phyloP scores from a whole-genome alignment of 2,113 vertebrate species.

The Amphiprion percula region DNA sequence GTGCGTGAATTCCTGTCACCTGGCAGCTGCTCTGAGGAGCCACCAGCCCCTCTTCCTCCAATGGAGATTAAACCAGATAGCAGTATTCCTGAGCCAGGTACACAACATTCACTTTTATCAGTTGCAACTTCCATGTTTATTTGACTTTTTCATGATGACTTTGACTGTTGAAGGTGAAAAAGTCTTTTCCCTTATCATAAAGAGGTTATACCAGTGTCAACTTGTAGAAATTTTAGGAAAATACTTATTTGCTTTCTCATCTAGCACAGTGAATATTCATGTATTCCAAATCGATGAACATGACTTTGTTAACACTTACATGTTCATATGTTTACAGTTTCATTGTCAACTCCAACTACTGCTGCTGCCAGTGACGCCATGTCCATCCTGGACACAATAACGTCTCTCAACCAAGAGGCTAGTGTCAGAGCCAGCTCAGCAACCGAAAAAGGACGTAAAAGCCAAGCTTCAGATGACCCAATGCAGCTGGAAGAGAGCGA shows the following conservation, averaged over 20 bases:
- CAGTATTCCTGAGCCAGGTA: conserved; percentile 85
- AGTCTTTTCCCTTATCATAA: neutral
- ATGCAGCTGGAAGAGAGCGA: conserved; percentile 66
- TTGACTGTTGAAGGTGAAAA: neutral
- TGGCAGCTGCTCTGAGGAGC: conserved; percentile 88
- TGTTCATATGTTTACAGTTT: conserved; percentile 72
- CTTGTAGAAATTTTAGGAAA: neutral
- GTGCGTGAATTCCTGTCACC: conserved; percentile 96
- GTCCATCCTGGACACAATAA: conserved; percentile 95
- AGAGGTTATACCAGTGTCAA: neutral
- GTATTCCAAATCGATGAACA: no score
- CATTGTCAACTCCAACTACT: conserved; percentile 77
- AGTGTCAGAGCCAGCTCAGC: conserved; percentile 83
- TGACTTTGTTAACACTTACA: no score
- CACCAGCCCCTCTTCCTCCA: conserved; percentile 55
- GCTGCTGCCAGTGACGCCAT: conserved; percentile 87
- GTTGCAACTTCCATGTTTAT: neutral
- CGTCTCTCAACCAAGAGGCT: conserved; percentile 93
- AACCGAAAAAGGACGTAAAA: conserved; percentile 80
- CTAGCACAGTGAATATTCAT: no score
- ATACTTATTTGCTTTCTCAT: no score
- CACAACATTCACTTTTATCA: neutral
- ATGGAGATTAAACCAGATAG: conserved; percentile 86
- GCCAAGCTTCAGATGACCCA: conserved; percentile 57
- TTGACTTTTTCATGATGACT: neutral